Conservation (phyloP, 1,140 invertebrate genomes). For the Apis dorsata region DNA sequence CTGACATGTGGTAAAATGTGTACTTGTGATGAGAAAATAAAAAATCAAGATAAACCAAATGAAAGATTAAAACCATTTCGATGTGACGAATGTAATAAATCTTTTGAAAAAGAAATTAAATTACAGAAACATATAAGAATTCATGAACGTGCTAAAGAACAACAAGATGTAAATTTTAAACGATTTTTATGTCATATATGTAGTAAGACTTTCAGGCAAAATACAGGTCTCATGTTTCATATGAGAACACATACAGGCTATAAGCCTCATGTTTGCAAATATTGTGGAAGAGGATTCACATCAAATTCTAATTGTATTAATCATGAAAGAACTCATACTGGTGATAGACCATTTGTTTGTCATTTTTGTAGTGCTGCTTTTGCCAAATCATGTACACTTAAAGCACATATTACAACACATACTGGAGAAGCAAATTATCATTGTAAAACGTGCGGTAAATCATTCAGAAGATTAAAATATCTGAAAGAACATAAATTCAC, state of each 20-base stretch:
- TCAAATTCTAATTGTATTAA: slow-evolving; percentile 79
- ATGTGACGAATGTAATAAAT: slow-evolving; percentile 84
- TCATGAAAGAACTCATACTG: slow-evolving; percentile 83
- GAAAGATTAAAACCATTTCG: slow-evolving; percentile 83
- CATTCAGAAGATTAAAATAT: slow-evolving; percentile 80
- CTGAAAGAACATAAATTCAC: slow-evolving; percentile 81
- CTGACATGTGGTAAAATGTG: slow-evolving; percentile 52
- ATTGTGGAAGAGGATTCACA: slow-evolving; percentile 85
- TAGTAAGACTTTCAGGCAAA: slow-evolving; percentile 75
- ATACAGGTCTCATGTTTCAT: slow-evolving; percentile 81
- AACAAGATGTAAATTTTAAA: slow-evolving; percentile 71
- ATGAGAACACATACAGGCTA: slow-evolving; percentile 86
- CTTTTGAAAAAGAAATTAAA: slow-evolving; percentile 80
- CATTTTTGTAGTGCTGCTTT: slow-evolving; percentile 80
- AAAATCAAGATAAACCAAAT: slow-evolving; percentile 27
- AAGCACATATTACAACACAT: slow-evolving; percentile 77
- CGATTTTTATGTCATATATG: slow-evolving; percentile 76
- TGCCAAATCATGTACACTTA: slow-evolving; percentile 78
- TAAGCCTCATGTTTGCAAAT: slow-evolving; percentile 86
- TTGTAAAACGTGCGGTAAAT: slow-evolving; percentile 80
- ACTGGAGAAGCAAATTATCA: slow-evolving; percentile 77
- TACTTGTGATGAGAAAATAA: slow-evolving; percentile 34
- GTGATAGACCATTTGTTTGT: slow-evolving; percentile 82
- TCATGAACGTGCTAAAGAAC: slow-evolving; percentile 72
- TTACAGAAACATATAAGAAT: slow-evolving; percentile 76